phyloP scores from a whole-genome alignment of 2,888 invertebrate species.

The Epistrophe grossulariae region DNA sequence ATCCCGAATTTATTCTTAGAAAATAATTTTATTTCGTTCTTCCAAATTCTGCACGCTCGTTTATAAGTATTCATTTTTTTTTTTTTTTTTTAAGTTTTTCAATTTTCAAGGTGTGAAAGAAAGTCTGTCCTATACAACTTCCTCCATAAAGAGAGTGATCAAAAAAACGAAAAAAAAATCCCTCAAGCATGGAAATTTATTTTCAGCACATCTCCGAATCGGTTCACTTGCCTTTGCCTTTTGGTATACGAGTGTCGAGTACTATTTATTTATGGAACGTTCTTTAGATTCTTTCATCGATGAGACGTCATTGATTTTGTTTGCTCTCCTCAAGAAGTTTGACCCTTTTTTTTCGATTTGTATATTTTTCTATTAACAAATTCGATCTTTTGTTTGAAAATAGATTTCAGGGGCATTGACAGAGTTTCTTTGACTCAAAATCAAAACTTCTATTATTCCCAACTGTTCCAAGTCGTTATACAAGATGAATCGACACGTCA shows the following conservation, averaged over 20 bases:
- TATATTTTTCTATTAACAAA: constrained; percentile 7
- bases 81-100: too few relatives aligned
- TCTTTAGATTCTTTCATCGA: constrained; percentile 58
- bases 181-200: neutral
- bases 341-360: constrained; percentile 26
- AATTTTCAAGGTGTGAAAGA: constrained; percentile 71
- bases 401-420: constrained; percentile 72
- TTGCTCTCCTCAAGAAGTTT: neutral
- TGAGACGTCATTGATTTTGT: constrained; percentile 59
- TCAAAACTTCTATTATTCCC: constrained; percentile 43
- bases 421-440: constrained; percentile 4
- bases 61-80: neutral
- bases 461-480: constrained; percentile 45
- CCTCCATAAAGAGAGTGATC: neutral
- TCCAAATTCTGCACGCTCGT: constrained; percentile 18
- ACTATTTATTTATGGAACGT: constrained; percentile 40
- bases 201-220: neutral
- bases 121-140: constrained; percentile 13
- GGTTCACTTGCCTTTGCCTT: constrained; percentile 20
- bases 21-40: constrained; percentile 26
- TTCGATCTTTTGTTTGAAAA: constrained; percentile 61
- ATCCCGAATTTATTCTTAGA: constrained; percentile 69
- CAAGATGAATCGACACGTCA: constrained; percentile 66
- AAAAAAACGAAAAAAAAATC: neutral
- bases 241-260: too few relatives aligned